Conservation (phyloP, 2,888 invertebrate species). For the Lepetodrilus schrolli region DNA sequence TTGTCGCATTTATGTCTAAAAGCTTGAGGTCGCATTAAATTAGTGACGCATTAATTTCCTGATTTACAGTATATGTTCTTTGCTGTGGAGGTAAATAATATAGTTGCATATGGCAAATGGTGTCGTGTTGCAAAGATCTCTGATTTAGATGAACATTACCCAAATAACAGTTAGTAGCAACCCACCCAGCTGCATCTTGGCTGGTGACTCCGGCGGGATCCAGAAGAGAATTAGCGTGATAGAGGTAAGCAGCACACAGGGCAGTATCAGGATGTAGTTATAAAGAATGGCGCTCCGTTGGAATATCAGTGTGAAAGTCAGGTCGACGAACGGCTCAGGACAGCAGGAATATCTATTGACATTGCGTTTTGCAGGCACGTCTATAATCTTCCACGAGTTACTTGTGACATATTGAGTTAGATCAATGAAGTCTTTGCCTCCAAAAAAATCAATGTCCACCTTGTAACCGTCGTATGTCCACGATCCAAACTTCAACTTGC, state of each 20-base stretch:
- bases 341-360: conserved; percentile 67
- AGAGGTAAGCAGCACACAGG: conserved; percentile 75
- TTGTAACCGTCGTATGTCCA: conserved; percentile 73
- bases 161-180: neutral
- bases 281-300: conserved; percentile 70
- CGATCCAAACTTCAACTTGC: conserved; percentile 74
- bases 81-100: no score
- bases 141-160: no score
- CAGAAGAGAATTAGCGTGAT: conserved; percentile 76
- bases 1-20: no score
- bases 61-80: no score
- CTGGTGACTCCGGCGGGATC: conserved; percentile 76
- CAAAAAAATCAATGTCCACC: conserved; percentile 64
- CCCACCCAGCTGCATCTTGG: conserved; percentile 76
- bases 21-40: no score
- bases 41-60: no score
- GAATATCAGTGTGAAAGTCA: conserved; percentile 69
- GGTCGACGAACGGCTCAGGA: conserved; percentile 67
- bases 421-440: conserved; percentile 51
- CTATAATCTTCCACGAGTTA: conserved; percentile 74
- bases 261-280: conserved; percentile 75
- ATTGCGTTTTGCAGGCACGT: conserved; percentile 63
- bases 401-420: conserved; percentile 71
- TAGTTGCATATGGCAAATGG: neutral
- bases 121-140: neutral